These are phyloP conservation scores for Tadarida brasiliensis DNA, from an alignment of 2,797 vertebrate genomes.

Conservation along the genomic window DNA sequence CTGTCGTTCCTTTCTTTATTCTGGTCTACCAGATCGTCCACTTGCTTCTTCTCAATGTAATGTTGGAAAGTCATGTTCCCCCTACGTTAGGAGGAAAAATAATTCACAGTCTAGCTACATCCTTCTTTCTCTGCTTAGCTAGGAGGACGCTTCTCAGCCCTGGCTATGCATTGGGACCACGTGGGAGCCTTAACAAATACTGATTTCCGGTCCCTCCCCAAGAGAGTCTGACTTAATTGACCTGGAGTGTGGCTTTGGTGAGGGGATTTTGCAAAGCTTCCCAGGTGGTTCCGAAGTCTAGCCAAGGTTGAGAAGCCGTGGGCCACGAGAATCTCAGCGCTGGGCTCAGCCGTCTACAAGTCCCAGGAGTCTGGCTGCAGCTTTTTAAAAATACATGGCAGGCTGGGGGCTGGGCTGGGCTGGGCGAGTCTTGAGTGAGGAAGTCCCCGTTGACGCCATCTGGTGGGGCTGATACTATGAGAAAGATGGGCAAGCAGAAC, in stretches of 20 bases:
- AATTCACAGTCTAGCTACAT: neutral
- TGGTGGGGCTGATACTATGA: neutral
- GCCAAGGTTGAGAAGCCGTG: neutral
- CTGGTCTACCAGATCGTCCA: neutral
- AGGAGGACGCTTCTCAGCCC: neutral
- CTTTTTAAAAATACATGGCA: neutral
- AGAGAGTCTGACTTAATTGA: neutral
- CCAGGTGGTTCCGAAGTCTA: slow-evolving; percentile 12
- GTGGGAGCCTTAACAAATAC: neutral
- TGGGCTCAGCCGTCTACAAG: neutral
- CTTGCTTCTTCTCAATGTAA: slow-evolving; percentile 4
- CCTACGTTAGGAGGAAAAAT: neutral
- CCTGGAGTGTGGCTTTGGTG: neutral
- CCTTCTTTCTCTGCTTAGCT: neutral
- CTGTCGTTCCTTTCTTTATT: neutral
- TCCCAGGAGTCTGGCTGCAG: neutral
- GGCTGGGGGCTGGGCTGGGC: neutral
- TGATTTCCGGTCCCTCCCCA: neutral
- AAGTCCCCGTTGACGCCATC: no score
- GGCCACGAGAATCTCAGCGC: neutral
- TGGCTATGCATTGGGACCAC: no score
- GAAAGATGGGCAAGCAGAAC: neutral
- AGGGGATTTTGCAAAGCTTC: neutral
- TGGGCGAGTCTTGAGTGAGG: neutral
- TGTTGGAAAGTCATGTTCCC: neutral